Conservation (phyloP, 2,888 invertebrate genomes). For the Lamproptera curius region DNA sequence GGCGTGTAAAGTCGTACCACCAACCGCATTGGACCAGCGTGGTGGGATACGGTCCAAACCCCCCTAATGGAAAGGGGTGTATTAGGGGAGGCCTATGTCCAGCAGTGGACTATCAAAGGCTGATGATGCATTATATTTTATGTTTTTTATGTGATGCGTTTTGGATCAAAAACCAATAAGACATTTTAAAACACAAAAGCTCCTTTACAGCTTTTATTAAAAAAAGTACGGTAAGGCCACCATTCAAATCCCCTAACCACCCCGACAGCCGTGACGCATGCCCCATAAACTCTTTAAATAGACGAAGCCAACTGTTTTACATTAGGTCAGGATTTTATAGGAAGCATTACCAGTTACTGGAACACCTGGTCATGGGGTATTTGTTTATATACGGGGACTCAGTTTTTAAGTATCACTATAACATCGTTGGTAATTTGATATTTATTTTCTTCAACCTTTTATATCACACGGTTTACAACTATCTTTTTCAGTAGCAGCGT, state of each 20-base stretch:
- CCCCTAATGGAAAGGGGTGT: no score
- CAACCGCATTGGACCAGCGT: no score
- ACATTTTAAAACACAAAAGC: not conserved
- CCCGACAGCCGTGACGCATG: conserved; percentile 28
- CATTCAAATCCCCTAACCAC: not conserved
- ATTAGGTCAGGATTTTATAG: conserved; percentile 36
- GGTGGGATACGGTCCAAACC: no score
- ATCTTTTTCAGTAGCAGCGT: no score
- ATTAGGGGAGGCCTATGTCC: no score
- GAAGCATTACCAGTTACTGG: conserved; percentile 16
- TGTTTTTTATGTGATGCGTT: not conserved
- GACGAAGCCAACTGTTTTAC: conserved; percentile 28
- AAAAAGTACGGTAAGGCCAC: conserved; percentile 7
- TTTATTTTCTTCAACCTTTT: no score
- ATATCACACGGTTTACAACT: no score
- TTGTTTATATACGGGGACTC: conserved; percentile 1
- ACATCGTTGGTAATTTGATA: conserved; percentile 14
- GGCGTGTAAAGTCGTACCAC: no score
- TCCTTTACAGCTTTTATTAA: not conserved
- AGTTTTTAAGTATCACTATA: conserved; percentile 8
- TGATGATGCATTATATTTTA: not conserved
- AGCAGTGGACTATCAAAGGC: no score
- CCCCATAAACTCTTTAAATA: conserved; percentile 37
- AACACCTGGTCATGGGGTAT: conserved; percentile 15
- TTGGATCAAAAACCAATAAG: no score